These are phyloP conservation scores for Xestia ashworthii DNA, from an alignment of 2,888 invertebrate species.

Conservation along the genomic window DNA sequence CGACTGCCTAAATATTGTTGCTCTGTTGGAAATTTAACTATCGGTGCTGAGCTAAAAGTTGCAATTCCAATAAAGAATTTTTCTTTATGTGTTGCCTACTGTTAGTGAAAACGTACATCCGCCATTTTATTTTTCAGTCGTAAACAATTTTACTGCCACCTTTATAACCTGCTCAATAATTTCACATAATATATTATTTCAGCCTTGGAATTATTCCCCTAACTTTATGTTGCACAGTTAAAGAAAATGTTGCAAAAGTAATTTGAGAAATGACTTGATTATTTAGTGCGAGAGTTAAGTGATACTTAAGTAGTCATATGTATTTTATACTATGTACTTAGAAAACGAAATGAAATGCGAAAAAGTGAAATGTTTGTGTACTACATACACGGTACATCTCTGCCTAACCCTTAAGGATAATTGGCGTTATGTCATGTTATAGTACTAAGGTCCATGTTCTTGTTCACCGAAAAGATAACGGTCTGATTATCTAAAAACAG, in stretches of 20 bases:
- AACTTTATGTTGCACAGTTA: conserved; percentile 41
- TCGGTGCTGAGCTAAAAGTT: not conserved
- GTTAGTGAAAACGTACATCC: not conserved
- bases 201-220: conserved; percentile 42
- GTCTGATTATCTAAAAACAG: too few species aligned
- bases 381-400: too few species aligned
- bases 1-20: not conserved
- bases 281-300: conserved; percentile 9
- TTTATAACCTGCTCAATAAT: conserved; percentile 67
- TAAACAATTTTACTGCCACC: conserved; percentile 63
- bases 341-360: too few species aligned
- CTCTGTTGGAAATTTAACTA: not conserved
- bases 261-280: conserved; percentile 38
- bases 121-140: conserved; percentile 66
- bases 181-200: conserved; percentile 62
- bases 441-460: too few species aligned
- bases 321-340: conserved; percentile 1
- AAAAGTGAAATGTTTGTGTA: too few species aligned
- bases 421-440: too few species aligned
- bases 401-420: too few species aligned
- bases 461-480: too few species aligned
- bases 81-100: not conserved
- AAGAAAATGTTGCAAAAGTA: conserved; percentile 29
- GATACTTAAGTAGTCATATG: conserved; percentile 13
- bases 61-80: not conserved